A percentile compares a stretch with the other conserved stretches of the same genome.
These are phyloP conservation scores for Corythornis cristatus DNA, from an alignment of 2,113 vertebrate genomes.

Conservation along the genomic window DNA sequence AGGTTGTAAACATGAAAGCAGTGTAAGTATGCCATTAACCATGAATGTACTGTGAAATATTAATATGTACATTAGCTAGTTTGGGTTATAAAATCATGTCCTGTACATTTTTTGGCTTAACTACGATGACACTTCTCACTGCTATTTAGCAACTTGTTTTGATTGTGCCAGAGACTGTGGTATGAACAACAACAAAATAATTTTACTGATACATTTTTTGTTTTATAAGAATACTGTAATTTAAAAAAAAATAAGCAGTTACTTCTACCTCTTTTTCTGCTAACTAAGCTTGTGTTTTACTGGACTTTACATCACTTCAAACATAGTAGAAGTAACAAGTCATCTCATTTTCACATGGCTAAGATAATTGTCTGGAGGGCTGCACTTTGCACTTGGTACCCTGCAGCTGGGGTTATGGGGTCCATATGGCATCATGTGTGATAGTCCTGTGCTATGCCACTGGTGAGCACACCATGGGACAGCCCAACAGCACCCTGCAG, in stretches of 20 bases:
- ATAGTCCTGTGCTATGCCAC: background rate
- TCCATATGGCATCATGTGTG: rapidly evolving
- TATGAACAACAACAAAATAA: background rate
- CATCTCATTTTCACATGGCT: background rate
- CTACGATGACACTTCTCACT: background rate
- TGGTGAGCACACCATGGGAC: background rate
- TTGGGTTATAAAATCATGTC: background rate
- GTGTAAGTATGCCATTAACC: background rate
- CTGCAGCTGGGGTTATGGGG: background rate
- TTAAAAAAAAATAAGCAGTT: background rate
- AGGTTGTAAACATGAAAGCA: background rate
- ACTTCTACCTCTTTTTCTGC: background rate
- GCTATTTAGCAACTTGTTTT: background rate
- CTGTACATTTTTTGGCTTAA: background rate
- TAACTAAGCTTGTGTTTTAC: background rate
- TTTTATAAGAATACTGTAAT: background rate
- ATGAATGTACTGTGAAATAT: background rate
- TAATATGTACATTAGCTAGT: background rate
- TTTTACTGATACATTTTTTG: background rate
- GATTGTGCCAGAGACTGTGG: background rate
- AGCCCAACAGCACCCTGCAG: background rate
- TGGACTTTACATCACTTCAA: background rate
- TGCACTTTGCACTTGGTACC: background rate
- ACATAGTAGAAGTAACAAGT: background rate
- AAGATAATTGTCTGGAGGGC: rapidly evolving